Conservation (phyloP, 2,888 invertebrate genomes). For the Papilio elwesi region DNA sequence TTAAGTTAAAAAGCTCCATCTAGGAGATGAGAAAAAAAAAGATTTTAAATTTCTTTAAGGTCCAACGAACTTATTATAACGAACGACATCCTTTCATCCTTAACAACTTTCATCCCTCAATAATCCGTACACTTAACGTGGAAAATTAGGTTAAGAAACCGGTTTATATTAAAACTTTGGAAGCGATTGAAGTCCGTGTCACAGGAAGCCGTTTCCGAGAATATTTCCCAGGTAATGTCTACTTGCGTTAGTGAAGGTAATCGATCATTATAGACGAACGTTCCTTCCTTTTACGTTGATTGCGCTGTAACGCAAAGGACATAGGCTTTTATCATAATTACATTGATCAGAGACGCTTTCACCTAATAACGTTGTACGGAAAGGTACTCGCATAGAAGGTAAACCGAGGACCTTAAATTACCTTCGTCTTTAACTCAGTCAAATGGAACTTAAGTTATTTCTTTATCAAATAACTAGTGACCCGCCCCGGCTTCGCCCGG, state of each 20-base stretch:
- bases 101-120: slow-evolving; percentile 1
- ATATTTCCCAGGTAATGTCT: slow-evolving; percentile 34
- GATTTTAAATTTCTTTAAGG: no score
- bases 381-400: slow-evolving; percentile 1
- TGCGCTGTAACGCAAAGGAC: slow-evolving; percentile 30
- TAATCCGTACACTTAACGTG: slow-evolving; percentile 16
- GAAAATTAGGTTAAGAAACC: slow-evolving; percentile 25
- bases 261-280: slow-evolving; percentile 38
- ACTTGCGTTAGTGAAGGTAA: slow-evolving; percentile 27
- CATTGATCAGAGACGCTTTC: slow-evolving; percentile 25
- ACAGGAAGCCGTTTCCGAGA: slow-evolving; percentile 12
- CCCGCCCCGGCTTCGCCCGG: no score
- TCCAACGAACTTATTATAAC: no score
- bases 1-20: no score
- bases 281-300: slow-evolving; percentile 38
- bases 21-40: no score
- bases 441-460: neutral
- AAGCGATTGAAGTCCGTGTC: slow-evolving; percentile 19
- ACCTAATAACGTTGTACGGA: slow-evolving; percentile 18
- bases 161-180: slow-evolving; percentile 18
- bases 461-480: neutral
- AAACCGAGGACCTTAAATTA: neutral
- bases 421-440: neutral
- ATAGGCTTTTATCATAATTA: slow-evolving; percentile 33
- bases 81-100: no score